A percentile compares a stretch with the other conserved stretches of the same genome.
Conservation (phyloP, 2,797 vertebrate species). For the Arrhamphus sclerolepis region DNA sequence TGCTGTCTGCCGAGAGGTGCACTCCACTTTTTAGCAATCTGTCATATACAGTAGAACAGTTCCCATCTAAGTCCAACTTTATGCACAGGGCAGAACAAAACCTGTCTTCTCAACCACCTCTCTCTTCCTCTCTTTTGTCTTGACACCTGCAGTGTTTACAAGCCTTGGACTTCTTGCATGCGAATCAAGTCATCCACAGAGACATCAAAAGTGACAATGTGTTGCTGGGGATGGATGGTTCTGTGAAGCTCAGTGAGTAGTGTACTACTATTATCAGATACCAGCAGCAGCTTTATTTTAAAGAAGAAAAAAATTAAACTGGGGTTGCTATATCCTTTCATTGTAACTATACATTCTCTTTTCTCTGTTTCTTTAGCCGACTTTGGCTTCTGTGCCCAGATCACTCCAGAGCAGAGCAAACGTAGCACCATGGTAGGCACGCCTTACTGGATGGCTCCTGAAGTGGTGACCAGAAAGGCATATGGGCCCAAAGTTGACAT, state of each 20-base stretch:
- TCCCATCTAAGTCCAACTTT: neutral
- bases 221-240: slow-evolving; percentile 97
- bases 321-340: neutral
- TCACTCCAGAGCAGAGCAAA: slow-evolving; percentile 98
- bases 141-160: slow-evolving; percentile 89
- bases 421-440: slow-evolving; percentile 99
- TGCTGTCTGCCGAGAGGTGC: slow-evolving; percentile 95
- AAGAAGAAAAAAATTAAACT: neutral
- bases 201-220: slow-evolving; percentile 99
- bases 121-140: slow-evolving; percentile 6
- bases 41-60: neutral
- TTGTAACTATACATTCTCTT: neutral
- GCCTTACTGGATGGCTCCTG: slow-evolving; percentile 99
- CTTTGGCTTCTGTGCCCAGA: slow-evolving; percentile 98
- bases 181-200: slow-evolving; percentile 98
- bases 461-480: slow-evolving; percentile 96
- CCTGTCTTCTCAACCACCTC: neutral
- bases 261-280: neutral
- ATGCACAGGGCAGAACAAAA: neutral
- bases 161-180: slow-evolving; percentile 95
- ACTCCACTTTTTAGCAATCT: neutral
- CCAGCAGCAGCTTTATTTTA: neutral
- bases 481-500: slow-evolving; percentile 98
- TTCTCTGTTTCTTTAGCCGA: slow-evolving; percentile 82
- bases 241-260: slow-evolving; percentile 96